Base-by-base conservation (phyloP, 2,113 vertebrate species). In the Periophthalmodon schlosseri region DNA sequence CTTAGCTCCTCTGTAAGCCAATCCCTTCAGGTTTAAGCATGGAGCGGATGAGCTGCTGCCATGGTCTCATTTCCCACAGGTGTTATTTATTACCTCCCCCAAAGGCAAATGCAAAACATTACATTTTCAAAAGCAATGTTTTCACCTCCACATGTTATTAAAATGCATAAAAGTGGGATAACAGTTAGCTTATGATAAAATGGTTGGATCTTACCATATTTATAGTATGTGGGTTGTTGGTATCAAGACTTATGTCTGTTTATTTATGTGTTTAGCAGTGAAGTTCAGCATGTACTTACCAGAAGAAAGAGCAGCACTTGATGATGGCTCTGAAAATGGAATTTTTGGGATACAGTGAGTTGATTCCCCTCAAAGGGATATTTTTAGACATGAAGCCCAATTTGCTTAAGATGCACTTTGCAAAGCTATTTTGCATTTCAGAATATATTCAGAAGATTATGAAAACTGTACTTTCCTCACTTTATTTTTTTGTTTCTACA, bases 1-100 rank as follows among this genome's bases (percentile, higher is more conserved):
- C 67, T 80, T 67, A 76, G 63, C 78, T 86, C 67, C 76, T 78
- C 58, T 39, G 75, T 83, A 84, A 89, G 80, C 72, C 46, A 56
- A 89, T 87, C 83, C 78, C 68, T 80, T 75, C 81, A 89, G 89
- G 88, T 91, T 66, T 65, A 83, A 79, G 73, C 79, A 11, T 33
- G 63, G 69, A 79, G 60, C 70, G 47, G 83, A 77, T 79, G 64
- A 86, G 67, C 70, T 83, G 87, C 88, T 78, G 82, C 84, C 69
- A 76, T 88, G 86, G 88, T 79, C 83, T 76, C 68, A 77, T 91
- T 90, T 86, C 77, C 75, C 68, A 70, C 70, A 80, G 79, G 79
- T 87, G 84, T 82, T 79, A 81, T 84, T 81, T 78, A 80, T 82
- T 76, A 75, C 70, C 73, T 68, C 18, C 69, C 80, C 12, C 57